A percentile compares a stretch with the other conserved stretches of the same genome.
phyloP scores from a whole-genome alignment of 2,888 invertebrate genomes.

The Cremastinae sp. region DNA sequence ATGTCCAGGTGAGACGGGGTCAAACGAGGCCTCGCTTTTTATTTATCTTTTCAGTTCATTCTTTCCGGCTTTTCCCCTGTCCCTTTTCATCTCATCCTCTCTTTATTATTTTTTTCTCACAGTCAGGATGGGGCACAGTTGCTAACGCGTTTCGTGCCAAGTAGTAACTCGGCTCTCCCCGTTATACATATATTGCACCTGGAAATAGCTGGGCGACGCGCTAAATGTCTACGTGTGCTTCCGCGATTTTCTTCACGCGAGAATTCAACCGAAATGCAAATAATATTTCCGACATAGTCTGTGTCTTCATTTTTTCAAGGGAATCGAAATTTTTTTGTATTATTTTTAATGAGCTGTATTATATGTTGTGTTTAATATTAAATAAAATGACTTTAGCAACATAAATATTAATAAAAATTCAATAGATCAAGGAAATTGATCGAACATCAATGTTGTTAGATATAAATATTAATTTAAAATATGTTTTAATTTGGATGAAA shows the following conservation, averaged over 20 bases:
- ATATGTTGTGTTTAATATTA: no score
- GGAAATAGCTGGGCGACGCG: conserved; percentile 69
- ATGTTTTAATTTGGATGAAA: no score
- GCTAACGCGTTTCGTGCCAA: conserved; percentile 65
- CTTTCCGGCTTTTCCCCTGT: conserved; percentile 25
- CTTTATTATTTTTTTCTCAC: conserved; percentile 35
- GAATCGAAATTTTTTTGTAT: no score
- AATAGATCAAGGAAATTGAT: no score
- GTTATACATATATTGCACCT: conserved; percentile 69
- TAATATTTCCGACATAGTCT: not conserved
- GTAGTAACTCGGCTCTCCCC: conserved; percentile 68
- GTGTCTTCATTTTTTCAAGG: no score
- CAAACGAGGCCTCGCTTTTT: conserved; percentile 58
- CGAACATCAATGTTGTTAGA: no score
- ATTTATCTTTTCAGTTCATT: conserved; percentile 31
- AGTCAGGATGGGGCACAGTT: conserved; percentile 64
- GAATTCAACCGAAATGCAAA: conserved; percentile 22
- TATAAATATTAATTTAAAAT: no score
- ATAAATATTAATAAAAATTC: no score
- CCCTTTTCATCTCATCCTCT: not conserved
- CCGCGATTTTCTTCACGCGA: conserved; percentile 58
- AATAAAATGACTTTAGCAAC: no score
- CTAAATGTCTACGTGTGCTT: conserved; percentile 67
- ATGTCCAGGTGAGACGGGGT: conserved; percentile 63
- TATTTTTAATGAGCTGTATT: no score